Base-by-base conservation (phyloP, 2,797 vertebrate species). In the Chaetophractus vellerosus region DNA sequence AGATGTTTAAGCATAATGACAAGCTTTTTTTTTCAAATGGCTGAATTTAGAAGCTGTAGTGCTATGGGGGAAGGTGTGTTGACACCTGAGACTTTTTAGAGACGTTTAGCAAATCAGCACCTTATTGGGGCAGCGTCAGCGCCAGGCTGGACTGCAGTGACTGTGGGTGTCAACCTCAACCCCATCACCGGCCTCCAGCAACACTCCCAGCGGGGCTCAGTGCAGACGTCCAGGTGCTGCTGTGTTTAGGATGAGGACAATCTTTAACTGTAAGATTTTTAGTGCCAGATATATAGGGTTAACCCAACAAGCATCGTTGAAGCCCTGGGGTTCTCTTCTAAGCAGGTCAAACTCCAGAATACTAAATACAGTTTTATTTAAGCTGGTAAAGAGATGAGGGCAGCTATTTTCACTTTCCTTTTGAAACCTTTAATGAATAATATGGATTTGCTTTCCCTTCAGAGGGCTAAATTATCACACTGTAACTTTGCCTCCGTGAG, bases 281-380 rank as follows among this genome's bases (percentile, higher is more conserved):
- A 57, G 64, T 79, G 66, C 81, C 31, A 24, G 28, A 11, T 90
- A 48, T 45, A 23, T 28, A 6, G 10, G 15, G n/a, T 38, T 87
- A 64, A 52, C 48, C 15, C 26, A 16, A 19, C 24, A 45, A 31
- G 10, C 9, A 71, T 21, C 9, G 6, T 19, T 83, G 1, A 5
- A 78, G 64, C 41, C 86, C 59, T n/a, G 38, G 79, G 26, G 23
- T 80, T 79, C 75, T 88, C 33, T 12, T 57, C 84, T 48, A 92
- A 36, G 26, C 8, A 2, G 6, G n/a, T 26, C 91, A 7, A 5
- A 71, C 57, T 57, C 78, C 41, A 74, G 50, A 71, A 45, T 24
- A 68, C 31, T 6, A 72, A 48, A 16, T 0, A 50, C 57, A 26
- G 55, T 28, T 92, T 50, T 83, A 19, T 23, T 15, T 57, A 52